Evolutionary conservation across 2,797 vertebrate genomes (phyloP).

Genomic region (Lepidocolaptes lacrymiger): DNA sequence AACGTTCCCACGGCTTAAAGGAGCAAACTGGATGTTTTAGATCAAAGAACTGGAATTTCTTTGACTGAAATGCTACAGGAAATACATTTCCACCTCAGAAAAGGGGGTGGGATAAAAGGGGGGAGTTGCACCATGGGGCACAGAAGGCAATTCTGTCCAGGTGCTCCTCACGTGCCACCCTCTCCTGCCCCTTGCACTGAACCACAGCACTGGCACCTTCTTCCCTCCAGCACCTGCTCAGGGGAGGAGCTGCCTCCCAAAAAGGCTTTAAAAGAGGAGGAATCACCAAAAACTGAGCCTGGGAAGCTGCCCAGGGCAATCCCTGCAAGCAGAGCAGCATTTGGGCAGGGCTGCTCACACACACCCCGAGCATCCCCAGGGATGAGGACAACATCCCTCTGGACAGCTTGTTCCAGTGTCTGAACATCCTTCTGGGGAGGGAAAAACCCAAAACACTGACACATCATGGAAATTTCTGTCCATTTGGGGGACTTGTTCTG

Average conservation of each 20-base stretch:
- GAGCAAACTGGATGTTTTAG: neutral
- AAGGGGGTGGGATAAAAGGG: neutral
- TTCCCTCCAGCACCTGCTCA: neutral
- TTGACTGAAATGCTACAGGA: neutral
- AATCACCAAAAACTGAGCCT: neutral
- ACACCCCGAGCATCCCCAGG: neutral
- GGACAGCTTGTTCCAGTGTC: neutral
- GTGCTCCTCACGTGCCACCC: neutral
- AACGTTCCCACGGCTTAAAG: neutral
- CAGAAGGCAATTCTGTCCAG: neutral
- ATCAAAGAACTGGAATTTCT: neutral
- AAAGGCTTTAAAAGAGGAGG: neutral
- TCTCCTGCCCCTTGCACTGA: neutral
- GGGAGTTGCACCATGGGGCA: neutral
- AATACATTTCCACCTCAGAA: neutral
- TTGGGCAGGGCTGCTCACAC: accelerated
- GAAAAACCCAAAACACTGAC: neutral
- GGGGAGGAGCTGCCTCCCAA: neutral
- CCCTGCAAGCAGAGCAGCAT: neutral
- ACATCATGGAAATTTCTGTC: neutral
- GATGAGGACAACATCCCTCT: neutral
- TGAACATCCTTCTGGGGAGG: neutral
- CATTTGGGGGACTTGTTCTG: neutral
- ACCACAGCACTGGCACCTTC: neutral
- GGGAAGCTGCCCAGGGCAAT: neutral